A percentile compares a stretch with the other conserved stretches of the same genome.
These are phyloP conservation scores for Trilocha varians DNA, from an alignment of 2,888 invertebrate species.

Conservation along the genomic window DNA sequence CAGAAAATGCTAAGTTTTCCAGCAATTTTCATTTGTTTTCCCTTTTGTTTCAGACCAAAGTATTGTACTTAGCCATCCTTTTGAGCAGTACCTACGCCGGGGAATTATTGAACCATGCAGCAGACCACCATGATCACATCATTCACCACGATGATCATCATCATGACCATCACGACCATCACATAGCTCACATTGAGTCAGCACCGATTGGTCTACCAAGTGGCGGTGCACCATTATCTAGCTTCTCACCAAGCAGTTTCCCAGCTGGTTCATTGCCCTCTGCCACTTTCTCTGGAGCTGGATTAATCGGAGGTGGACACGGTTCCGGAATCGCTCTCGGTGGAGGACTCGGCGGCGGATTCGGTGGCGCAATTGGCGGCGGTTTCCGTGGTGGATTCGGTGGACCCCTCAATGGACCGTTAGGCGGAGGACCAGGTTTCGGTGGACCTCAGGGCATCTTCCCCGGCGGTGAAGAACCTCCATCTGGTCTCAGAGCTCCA, in stretches of 20 bases:
- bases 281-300: conserved; percentile 43
- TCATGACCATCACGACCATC: conserved; percentile 6
- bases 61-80: conserved; percentile 58
- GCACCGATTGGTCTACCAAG: conserved; percentile 10
- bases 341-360: conserved; percentile 6
- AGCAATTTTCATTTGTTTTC: neutral
- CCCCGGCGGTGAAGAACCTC: conserved; percentile 32
- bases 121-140: conserved; percentile 24
- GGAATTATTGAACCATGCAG: conserved; percentile 38
- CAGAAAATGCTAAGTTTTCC: neutral
- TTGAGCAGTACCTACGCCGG: conserved; percentile 53
- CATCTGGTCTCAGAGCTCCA: conserved; percentile 44
- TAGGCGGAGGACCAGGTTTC: no score
- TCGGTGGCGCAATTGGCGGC: conserved; percentile 5
- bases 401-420: no score
- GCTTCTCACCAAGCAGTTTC: conserved; percentile 59
- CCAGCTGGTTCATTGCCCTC: conserved; percentile 58
- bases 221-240: conserved; percentile 27
- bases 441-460: conserved; percentile 11
- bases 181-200: conserved; percentile 12
- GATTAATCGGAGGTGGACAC: conserved; percentile 15
- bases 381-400: conserved; percentile 11
- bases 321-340: conserved; percentile 9
- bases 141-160: conserved; percentile 15
- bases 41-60: conserved; percentile 48